Conservation (phyloP, 2,888 invertebrate genomes). For the Tubiluchus corallicola region DNA sequence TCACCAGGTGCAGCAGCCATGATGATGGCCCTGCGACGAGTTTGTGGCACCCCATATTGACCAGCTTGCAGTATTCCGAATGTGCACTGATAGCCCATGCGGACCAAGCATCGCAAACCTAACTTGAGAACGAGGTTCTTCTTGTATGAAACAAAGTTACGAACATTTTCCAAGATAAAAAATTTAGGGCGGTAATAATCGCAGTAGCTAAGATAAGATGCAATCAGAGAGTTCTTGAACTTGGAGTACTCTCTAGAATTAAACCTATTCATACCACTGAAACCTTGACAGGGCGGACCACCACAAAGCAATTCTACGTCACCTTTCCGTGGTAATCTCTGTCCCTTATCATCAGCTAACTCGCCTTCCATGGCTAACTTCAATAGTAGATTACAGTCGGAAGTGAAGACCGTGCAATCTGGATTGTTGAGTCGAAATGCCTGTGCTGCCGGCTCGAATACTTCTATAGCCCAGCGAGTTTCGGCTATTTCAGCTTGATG, state of each 20-base stretch:
- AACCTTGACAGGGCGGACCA: constrained; percentile 74
- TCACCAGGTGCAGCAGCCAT: constrained; percentile 63
- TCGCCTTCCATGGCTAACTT: constrained; percentile 42
- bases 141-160: constrained; percentile 67
- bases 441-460: constrained; percentile 52
- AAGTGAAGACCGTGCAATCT: constrained; percentile 50
- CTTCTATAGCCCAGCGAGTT: constrained; percentile 62
- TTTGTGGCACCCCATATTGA: constrained; percentile 65
- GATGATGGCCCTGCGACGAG: constrained; percentile 52
- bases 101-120: constrained; percentile 49
- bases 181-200: constrained; percentile 66
- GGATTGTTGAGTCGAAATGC: constrained; percentile 59
- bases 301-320: constrained; percentile 67
- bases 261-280: constrained; percentile 73
- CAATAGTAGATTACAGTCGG: constrained; percentile 57
- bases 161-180: constrained; percentile 64
- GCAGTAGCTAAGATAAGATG: constrained; percentile 60
- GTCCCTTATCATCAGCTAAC: constrained; percentile 23
- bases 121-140: constrained; percentile 58
- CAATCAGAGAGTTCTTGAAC: constrained; percentile 66
- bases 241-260: constrained; percentile 61
- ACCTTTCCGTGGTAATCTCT: constrained; percentile 47
- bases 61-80: constrained; percentile 73
- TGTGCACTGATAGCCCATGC: constrained; percentile 71
- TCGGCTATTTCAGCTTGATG: constrained; percentile 43